A percentile compares a stretch with the other conserved stretches of the same genome.
phyloP scores from a whole-genome alignment of 2,113 vertebrate genomes.

The Macaca nemestrina region DNA sequence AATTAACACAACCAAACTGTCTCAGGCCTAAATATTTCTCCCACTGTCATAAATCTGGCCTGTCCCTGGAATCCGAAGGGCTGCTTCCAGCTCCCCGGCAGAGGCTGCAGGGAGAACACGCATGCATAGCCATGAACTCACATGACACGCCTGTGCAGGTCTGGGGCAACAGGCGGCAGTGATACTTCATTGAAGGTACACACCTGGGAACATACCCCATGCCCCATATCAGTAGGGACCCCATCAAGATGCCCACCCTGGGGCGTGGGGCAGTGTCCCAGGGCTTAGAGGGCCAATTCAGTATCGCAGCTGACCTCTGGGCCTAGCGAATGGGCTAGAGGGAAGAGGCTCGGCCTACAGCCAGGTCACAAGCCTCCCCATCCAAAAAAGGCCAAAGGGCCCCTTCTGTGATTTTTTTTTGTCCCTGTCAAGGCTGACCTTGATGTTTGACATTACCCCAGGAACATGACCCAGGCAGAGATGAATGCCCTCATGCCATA shows the following conservation, averaged over 20 bases:
- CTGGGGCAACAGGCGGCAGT: neutral
- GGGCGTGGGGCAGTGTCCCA: neutral
- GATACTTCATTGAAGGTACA: neutral
- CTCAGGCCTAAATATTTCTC: slow-evolving; percentile 83
- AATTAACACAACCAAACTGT: slow-evolving; percentile 87
- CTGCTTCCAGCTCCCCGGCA: neutral
- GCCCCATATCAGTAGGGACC: neutral
- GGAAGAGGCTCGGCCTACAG: neutral
- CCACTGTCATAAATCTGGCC: slow-evolving; percentile 74
- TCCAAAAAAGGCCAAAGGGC: neutral
- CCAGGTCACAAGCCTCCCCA: neutral
- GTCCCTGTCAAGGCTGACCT: neutral
- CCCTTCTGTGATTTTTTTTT: neutral
- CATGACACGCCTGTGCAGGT: neutral
- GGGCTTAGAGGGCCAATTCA: neutral
- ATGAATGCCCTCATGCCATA: neutral
- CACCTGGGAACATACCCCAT: neutral
- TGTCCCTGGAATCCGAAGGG: slow-evolving; percentile 53
- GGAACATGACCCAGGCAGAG: neutral
- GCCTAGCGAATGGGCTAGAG: neutral
- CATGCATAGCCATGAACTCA: neutral
- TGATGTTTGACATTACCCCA: neutral
- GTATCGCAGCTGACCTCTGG: neutral
- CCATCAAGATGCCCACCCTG: neutral
- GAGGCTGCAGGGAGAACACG: neutral